Base-by-base conservation (phyloP, 2,797 vertebrate genomes). In the Chaetodon trifasciatus region DNA sequence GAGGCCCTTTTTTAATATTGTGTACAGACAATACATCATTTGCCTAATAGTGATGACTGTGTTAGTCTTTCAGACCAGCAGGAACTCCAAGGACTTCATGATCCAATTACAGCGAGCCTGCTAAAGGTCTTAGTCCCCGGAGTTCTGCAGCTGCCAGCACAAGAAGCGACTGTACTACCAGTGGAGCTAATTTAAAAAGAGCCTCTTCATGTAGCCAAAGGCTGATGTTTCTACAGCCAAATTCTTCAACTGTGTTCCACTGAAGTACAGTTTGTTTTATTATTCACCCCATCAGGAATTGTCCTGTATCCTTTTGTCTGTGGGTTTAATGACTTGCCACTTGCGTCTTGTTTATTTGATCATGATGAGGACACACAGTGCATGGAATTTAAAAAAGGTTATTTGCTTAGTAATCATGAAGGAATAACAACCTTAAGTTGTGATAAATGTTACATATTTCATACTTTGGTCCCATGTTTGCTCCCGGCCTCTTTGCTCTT, bases 111-210 rank as follows among this genome's bases (percentile, higher is more conserved):
- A 77, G 44, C 6, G 6, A 68, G 55, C 50, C 72, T 53, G 62
- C 66, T 81, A 65, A 74, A 85, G 77, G 65, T 81, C 64, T 85
- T 47, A 65, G 9, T 76, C 69, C 62, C 46, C 52, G 0, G 13
- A 3, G 50, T 44, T 76, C 24, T 70, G 70, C 67, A 53, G 76
- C 71, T 78, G 57, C 66, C 73, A 86, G 50, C 64, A 69, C 17
- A 7, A 75, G 32, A 80, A 68, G 44, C 5, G 3, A 58, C 72
- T 55, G 21, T n/a, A 60, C 55, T 52, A 77, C 62, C 65, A 81
- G 60, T 57, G 83, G 78, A 83, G 73, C 78, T 82, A 19, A 86
- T 83, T 78, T 86, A 74, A 68, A 79, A 79, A 76, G 46, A 66
- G 49, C 15, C 32, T 55, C 49, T 68, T 75, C 55, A 47, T 67